phyloP scores from a whole-genome alignment of 2,797 vertebrate species.

The Chrosomus eos region DNA sequence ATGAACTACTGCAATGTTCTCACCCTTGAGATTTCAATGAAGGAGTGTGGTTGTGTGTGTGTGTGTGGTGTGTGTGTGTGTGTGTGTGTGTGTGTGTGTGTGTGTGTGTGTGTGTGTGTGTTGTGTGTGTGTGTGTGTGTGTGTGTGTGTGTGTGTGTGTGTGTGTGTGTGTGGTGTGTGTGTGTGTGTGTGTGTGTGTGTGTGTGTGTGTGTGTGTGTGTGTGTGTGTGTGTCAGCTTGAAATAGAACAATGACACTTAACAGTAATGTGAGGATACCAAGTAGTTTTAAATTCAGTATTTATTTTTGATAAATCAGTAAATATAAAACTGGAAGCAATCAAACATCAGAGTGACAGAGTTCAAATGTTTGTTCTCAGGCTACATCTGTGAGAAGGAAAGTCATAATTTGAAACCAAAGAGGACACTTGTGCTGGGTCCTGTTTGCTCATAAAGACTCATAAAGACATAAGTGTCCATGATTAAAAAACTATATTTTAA shows the following conservation, averaged over 20 bases:
- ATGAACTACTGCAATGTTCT: slow-evolving; percentile 37
- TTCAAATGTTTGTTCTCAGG: background rate
- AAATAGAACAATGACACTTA: background rate
- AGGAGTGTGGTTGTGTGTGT: background rate
- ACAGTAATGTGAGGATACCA: background rate
- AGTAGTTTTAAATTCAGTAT: background rate
- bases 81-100: too few species aligned
- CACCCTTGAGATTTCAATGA: slow-evolving; percentile 46
- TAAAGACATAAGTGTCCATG: background rate
- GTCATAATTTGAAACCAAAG: background rate
- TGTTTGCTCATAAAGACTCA: background rate
- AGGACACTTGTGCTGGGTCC: background rate
- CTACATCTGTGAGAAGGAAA: background rate
- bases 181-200: too few species aligned
- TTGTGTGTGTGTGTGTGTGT: too few species aligned
- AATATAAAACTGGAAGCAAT: background rate
- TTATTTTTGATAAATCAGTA: background rate
- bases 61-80: too few species aligned
- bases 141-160: too few species aligned
- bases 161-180: too few species aligned
- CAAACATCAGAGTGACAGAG: background rate
- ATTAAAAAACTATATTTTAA: too few species aligned
- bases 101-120: too few species aligned
- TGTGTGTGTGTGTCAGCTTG: background rate
- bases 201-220: too few species aligned